phyloP scores from a whole-genome alignment of 2,888 invertebrate genomes.

The Nomada lathburiana region DNA sequence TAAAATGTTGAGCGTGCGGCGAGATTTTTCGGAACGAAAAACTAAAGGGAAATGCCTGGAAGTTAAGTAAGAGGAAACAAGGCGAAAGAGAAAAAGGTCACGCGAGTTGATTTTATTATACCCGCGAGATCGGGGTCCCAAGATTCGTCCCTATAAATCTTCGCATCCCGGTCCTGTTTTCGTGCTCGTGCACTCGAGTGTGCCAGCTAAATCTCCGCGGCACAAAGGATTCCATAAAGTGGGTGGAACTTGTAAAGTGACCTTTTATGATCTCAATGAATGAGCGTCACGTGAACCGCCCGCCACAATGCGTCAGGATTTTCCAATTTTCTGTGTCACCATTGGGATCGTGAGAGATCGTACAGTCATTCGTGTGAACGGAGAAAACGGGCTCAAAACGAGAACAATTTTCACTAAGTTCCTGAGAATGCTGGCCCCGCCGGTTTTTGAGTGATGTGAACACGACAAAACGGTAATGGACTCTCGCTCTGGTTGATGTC shows the following conservation, averaged over 20 bases:
- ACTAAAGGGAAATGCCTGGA: background rate
- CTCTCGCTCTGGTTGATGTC: slow-evolving; percentile 31
- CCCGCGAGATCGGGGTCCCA: slow-evolving; percentile 40
- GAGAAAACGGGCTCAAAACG: slow-evolving; percentile 52
- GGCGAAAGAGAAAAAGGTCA: slow-evolving; percentile 41
- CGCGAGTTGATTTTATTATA: slow-evolving; percentile 43
- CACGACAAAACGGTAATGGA: slow-evolving; percentile 32
- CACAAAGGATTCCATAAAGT: slow-evolving; percentile 78
- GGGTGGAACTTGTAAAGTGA: slow-evolving; percentile 80
- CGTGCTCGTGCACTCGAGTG: slow-evolving; percentile 77
- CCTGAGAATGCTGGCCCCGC: slow-evolving; percentile 9
- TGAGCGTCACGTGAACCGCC: slow-evolving; percentile 72
- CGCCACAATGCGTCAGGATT: slow-evolving; percentile 61
- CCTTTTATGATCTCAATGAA: slow-evolving; percentile 77
- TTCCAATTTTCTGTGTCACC: slow-evolving; percentile 66
- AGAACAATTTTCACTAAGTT: slow-evolving; percentile 59
- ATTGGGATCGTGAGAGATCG: slow-evolving; percentile 52
- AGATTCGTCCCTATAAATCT: slow-evolving; percentile 73
- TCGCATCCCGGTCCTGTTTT: slow-evolving; percentile 76
- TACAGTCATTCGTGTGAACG: slow-evolving; percentile 62
- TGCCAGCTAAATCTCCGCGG: slow-evolving; percentile 75
- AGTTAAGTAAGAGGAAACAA: slow-evolving; percentile 36
- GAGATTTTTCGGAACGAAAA: background rate
- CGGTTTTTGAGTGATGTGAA: slow-evolving; percentile 30
- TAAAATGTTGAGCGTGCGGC: slow-evolving; percentile 7